Conservation (phyloP, 2,113 vertebrate genomes). For the Cinclus cinclus region DNA sequence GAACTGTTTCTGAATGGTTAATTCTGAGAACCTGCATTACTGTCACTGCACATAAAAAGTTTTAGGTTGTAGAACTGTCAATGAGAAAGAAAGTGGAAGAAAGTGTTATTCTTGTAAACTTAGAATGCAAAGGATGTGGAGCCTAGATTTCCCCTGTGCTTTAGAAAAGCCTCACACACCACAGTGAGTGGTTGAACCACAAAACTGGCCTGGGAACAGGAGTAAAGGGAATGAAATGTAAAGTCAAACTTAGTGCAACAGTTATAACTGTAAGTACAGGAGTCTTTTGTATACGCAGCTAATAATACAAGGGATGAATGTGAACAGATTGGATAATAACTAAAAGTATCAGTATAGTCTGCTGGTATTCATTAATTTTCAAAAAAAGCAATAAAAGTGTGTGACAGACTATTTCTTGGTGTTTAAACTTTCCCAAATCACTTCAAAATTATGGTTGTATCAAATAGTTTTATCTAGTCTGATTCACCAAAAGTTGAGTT, state of each 20-base stretch:
- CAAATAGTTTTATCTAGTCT: background rate
- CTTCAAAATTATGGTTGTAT: background rate
- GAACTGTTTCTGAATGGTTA: background rate
- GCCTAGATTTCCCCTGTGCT: background rate
- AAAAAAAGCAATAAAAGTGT: background rate
- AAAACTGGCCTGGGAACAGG: background rate
- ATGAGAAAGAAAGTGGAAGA: background rate
- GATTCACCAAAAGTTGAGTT: background rate
- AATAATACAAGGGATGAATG: background rate
- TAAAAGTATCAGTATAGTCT: background rate
- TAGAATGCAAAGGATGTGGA: background rate
- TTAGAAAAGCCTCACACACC: background rate
- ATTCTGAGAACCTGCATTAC: background rate
- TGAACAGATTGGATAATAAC: background rate
- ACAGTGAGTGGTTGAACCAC: background rate
- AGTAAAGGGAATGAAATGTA: background rate
- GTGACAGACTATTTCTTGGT: background rate
- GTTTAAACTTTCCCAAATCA: background rate
- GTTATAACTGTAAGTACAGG: accelerated
- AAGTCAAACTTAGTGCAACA: background rate
- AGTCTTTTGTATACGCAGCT: background rate
- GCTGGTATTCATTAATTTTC: background rate
- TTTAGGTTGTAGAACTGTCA: background rate
- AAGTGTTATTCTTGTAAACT: background rate
- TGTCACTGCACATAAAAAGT: background rate